Evolutionary conservation across 2,888 invertebrate species (phyloP).

Genomic region (Agrypnus murinus): DNA sequence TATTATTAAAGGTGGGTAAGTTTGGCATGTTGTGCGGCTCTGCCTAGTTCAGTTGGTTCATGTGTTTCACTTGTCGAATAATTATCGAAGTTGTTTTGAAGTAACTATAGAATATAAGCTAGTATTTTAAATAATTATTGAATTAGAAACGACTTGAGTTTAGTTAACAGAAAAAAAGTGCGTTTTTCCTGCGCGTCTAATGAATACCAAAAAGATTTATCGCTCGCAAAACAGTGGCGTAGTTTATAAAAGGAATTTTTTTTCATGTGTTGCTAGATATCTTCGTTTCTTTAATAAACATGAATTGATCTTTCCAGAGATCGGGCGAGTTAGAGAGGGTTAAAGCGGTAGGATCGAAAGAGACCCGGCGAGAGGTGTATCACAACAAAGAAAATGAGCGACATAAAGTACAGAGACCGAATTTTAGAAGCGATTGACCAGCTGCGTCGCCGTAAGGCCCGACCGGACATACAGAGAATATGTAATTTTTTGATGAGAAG

Average conservation of each 20-base stretch:
- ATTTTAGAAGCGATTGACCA: slow-evolving; percentile 91
- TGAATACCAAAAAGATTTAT: slow-evolving; percentile 36
- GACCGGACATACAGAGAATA: slow-evolving; percentile 88
- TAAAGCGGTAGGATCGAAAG: background rate
- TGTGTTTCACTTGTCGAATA: background rate
- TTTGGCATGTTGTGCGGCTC: slow-evolving; percentile 39
- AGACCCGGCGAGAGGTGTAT: background rate
- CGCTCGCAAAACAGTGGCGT: slow-evolving; percentile 39
- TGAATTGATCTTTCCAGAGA: slow-evolving; percentile 1
- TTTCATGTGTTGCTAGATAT: background rate
- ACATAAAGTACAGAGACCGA: slow-evolving; percentile 81
- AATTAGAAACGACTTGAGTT: background rate
- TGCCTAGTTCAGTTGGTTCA: background rate
- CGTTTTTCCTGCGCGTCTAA: slow-evolving; percentile 31
- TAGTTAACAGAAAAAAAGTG: slow-evolving; percentile 32
- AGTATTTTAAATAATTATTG: background rate
- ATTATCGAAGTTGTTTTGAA: slow-evolving; percentile 2
- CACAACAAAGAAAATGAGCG: slow-evolving; percentile 53
- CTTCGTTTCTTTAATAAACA: slow-evolving; percentile 19
- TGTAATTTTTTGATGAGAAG: slow-evolving; percentile 86
- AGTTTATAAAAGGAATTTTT: slow-evolving; percentile 22
- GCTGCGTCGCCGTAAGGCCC: slow-evolving; percentile 86
- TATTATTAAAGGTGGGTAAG: slow-evolving; percentile 35
- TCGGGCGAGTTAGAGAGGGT: slow-evolving; percentile 4
- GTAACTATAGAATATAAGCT: background rate